Evolutionary conservation across 2,113 vertebrate species (phyloP).

Genomic region (Sphyrna mokarran): DNA sequence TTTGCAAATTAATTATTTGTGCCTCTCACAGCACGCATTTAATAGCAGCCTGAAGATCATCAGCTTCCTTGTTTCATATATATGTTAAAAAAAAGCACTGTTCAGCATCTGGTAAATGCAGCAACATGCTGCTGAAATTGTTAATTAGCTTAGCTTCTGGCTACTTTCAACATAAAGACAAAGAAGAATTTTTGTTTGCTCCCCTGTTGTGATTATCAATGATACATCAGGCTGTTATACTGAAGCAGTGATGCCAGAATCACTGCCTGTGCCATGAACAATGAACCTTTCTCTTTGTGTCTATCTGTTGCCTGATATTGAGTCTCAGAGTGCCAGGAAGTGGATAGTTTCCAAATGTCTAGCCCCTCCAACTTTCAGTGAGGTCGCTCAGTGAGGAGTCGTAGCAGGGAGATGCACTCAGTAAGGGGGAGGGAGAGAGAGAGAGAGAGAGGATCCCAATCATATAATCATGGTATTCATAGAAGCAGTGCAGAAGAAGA

Average conservation of each 20-base stretch:
- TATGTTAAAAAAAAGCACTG: neutral
- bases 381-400: neutral
- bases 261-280: neutral
- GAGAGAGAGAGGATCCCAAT: neutral
- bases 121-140: conserved; percentile 10
- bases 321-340: neutral
- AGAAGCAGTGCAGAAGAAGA: too few relatives aligned
- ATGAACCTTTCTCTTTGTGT: neutral
- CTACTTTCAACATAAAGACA: neutral
- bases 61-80: neutral
- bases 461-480: too few relatives aligned
- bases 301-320: neutral
- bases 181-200: conserved; percentile 11
- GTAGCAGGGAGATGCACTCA: neutral
- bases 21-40: neutral
- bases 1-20: conserved; percentile 7
- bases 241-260: neutral
- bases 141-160: conserved; percentile 30
- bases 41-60: conserved; percentile 18
- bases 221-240: neutral
- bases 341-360: neutral
- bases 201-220: conserved; percentile 12
- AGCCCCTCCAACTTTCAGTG: neutral
- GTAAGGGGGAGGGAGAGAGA: neutral
- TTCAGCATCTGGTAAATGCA: conserved; percentile 16